Evolutionary conservation across 2,797 vertebrate genomes (phyloP).

Genomic region (Sebastes flavidus): DNA sequence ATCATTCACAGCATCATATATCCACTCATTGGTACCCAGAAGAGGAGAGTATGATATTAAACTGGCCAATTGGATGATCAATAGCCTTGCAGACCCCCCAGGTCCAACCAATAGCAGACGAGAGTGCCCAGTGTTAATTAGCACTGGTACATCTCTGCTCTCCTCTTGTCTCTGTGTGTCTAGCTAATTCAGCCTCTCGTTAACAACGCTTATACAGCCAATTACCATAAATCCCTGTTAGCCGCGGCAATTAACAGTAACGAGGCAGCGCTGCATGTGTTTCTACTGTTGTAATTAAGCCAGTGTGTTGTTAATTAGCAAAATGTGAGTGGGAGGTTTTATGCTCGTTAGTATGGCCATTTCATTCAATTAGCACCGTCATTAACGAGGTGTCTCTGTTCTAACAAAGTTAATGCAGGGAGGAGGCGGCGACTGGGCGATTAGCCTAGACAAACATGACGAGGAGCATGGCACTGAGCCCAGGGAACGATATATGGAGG

Average conservation of each 20-base stretch:
- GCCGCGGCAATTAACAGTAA: conserved; percentile 95
- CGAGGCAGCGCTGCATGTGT: conserved; percentile 89
- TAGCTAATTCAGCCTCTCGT: conserved; percentile 74
- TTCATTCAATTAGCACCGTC: conserved; percentile 99
- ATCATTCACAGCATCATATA: background rate
- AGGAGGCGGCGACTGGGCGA: conserved; percentile 74
- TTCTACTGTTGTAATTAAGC: conserved; percentile 99
- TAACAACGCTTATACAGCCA: conserved; percentile 91
- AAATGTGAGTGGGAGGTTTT: conserved; percentile 98
- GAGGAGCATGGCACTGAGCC: conserved; percentile 84
- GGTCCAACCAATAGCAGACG: conserved; percentile 15
- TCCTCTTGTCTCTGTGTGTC: conserved; percentile 69
- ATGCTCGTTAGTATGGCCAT: conserved; percentile 98
- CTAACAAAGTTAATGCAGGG: conserved; percentile 86
- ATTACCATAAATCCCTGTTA: conserved; percentile 97
- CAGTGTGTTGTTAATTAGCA: conserved; percentile 98
- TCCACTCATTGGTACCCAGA: background rate
- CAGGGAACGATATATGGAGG: conserved; percentile 76
- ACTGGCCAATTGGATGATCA: conserved; percentile 41
- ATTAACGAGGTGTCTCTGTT: conserved; percentile 98
- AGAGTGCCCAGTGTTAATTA: conserved; percentile 82
- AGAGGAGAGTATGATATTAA: conserved; percentile 32
- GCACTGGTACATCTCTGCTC: conserved; percentile 65
- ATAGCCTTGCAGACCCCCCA: conserved; percentile 4
- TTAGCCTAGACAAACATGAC: conserved; percentile 96